A percentile compares a stretch with the other conserved stretches of the same genome.
phyloP scores from a whole-genome alignment of 2,888 invertebrate genomes.

The Alloscopus bannaensis region DNA sequence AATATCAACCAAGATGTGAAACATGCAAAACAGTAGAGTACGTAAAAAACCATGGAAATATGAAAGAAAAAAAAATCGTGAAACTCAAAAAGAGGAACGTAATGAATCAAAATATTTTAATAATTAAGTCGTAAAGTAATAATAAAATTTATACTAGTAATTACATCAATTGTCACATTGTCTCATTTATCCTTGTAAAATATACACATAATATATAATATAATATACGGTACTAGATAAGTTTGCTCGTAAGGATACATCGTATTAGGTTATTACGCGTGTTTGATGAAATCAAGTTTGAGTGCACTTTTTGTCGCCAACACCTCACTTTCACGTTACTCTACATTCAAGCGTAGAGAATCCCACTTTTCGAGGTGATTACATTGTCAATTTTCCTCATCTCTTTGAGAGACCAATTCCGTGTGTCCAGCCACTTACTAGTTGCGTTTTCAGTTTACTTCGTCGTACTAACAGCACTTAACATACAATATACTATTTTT shows the following conservation, averaged over 20 bases:
- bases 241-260: too few species aligned
- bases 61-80: not conserved
- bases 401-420: not conserved
- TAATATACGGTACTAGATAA: not conserved
- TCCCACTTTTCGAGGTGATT: not conserved
- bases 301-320: slow-evolving; percentile 8
- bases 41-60: not conserved
- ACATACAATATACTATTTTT: not conserved
- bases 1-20: not conserved
- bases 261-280: not conserved
- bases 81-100: not conserved
- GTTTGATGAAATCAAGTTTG: slow-evolving; percentile 5
- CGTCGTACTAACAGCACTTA: too few species aligned
- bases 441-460: not conserved
- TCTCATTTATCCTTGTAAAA: slow-evolving; percentile 20
- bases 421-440: not conserved
- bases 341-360: not conserved
- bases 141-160: slow-evolving; percentile 16
- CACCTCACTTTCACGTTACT: not conserved
- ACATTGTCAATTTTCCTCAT: not conserved
- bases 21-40: not conserved
- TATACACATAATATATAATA: not conserved
- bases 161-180: slow-evolving; percentile 18
- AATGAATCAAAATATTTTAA: slow-evolving; percentile 28
- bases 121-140: slow-evolving; percentile 20